These are phyloP conservation scores for Drosophila jambulina DNA, from an alignment of 1,140 invertebrate species.

Conservation along the genomic window DNA sequence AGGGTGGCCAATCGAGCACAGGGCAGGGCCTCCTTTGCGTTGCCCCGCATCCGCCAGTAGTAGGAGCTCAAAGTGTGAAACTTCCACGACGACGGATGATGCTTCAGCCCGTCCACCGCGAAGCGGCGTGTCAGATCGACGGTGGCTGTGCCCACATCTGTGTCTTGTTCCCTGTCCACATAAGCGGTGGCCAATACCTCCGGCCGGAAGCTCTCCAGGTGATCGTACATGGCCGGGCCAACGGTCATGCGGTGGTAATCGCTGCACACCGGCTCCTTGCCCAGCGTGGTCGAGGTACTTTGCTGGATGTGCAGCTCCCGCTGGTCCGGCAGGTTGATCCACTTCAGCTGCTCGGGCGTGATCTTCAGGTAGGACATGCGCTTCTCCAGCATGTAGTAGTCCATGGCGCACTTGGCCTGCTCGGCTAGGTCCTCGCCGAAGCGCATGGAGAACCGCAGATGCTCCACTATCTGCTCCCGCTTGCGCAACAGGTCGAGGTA, in stretches of 20 bases:
- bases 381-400: constrained; percentile 75
- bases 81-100: constrained; percentile 93
- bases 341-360: constrained; percentile 68
- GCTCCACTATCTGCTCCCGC: constrained; percentile 74
- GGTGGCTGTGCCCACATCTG: constrained; percentile 89
- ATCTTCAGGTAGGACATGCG: constrained; percentile 71
- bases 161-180: constrained; percentile 88
- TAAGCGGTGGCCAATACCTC: constrained; percentile 88
- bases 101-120: constrained; percentile 87
- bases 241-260: constrained; percentile 83
- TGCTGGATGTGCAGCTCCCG: constrained; percentile 37
- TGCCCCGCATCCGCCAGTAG: constrained; percentile 93
- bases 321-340: constrained; percentile 70
- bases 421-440: constrained; percentile 77
- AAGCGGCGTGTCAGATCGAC: constrained; percentile 84
- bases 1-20: constrained; percentile 92
- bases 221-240: constrained; percentile 89
- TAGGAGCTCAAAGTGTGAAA: constrained; percentile 93
- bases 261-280: constrained; percentile 88
- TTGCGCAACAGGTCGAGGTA: constrained; percentile 72
- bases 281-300: constrained; percentile 10
- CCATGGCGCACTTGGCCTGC: constrained; percentile 78
- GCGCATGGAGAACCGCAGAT: constrained; percentile 72
- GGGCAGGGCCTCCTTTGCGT: constrained; percentile 92
- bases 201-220: constrained; percentile 90